Conservation (phyloP, 2,113 vertebrate species). For the Lethenteron camtschaticum region DNA sequence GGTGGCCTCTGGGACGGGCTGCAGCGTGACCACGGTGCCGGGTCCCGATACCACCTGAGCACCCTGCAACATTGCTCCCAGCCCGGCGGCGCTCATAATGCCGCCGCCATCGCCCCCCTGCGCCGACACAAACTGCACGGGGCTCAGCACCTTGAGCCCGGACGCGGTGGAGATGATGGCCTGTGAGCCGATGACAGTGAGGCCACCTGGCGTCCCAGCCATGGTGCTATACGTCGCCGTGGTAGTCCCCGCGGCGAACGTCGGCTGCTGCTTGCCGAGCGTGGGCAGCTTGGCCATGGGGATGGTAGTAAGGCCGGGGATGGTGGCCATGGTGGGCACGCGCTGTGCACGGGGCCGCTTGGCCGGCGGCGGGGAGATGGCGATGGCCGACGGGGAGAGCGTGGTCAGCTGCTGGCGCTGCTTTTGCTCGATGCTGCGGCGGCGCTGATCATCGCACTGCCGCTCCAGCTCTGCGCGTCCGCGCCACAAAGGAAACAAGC, state of each 20-base stretch:
- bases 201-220: too few relatives aligned
- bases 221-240: too few relatives aligned
- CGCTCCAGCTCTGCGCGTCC: neutral
- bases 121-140: neutral
- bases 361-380: neutral
- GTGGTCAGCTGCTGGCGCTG: neutral
- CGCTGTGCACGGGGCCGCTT: neutral
- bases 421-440: neutral
- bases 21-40: constrained; percentile 2
- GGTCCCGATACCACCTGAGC: constrained; percentile 4
- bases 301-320: constrained; percentile 4
- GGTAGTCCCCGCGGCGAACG: too few relatives aligned
- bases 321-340: neutral
- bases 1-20: neutral
- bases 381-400: neutral
- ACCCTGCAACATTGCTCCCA: neutral
- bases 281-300: constrained; percentile 4
- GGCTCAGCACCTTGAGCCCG: constrained; percentile 1
- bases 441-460: constrained; percentile 3
- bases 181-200: too few relatives aligned
- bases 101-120: too few relatives aligned
- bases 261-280: neutral
- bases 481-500: too few relatives aligned
- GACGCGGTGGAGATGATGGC: neutral
- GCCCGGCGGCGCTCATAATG: neutral